Base-by-base conservation (phyloP, 2,797 vertebrate species). In the Macropus fuliginosus region DNA sequence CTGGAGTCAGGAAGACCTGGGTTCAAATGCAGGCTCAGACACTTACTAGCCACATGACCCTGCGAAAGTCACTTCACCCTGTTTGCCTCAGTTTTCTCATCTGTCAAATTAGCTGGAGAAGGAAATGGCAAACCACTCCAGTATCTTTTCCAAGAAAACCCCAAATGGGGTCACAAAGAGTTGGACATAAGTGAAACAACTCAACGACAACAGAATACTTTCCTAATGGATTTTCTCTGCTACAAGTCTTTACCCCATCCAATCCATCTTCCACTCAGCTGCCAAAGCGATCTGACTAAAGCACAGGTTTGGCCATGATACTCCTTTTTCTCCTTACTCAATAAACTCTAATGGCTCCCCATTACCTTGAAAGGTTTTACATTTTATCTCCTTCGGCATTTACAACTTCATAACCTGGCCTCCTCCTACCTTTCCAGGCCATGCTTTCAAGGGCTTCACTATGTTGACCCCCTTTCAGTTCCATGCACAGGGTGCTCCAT, bases 401-500 rank as follows among this genome's bases (percentile, higher is more conserved):
- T 66, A 16, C 31, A n/a, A n/a, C 50, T 24, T 8, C 0, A 0
- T 3, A 40, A 28, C 14, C 29, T 5, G 57, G n/a, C 4, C 56
- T 52, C 16, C 0, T 74, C 66, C 66, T 21, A 29, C 66, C 59
- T 74, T 74, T n/a, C 14, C 4, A 62, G 59, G 29, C 59, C 29
- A 31, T 31, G 28, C 57, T 59, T 59, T 31, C 57, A 62, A 62
- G 59, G 59, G 0, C 16, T n/a, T 10, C 1, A 29, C 55, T 11
- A 29, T 11, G 55, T 4, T 34, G 28, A 21, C 50, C 66, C 89
- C 21, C 29, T n/a, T 57, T 40, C 11, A 11, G 5, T 6, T 54
- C 89, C 55, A 24, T 31, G 55, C 50, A 16, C 50, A 16, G 81
- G 0, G 29, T 29, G 0, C 3, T 5, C 21, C 59, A n/a, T n/a